Percentiles rank a stretch among this genome's conserved stretches.
phyloP scores from a whole-genome alignment of 2,113 vertebrate species.

The Misgurnus mizolepis region DNA sequence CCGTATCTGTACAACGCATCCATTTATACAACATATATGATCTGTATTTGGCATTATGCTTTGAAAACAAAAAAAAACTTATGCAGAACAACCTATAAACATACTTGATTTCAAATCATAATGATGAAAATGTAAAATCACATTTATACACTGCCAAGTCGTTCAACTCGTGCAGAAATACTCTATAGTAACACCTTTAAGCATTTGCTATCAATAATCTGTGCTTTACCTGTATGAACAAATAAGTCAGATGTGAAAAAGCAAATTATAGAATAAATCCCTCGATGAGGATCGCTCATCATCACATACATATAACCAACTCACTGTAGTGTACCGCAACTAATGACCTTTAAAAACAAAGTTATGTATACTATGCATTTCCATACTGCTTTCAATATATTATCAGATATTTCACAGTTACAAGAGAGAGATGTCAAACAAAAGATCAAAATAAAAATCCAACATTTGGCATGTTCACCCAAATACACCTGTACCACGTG shows the following conservation, averaged over 20 bases:
- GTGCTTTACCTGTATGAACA: neutral
- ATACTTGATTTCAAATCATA: neutral
- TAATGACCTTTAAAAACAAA: neutral
- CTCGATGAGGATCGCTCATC: no score
- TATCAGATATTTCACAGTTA: neutral
- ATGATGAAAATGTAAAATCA: neutral
- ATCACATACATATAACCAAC: neutral
- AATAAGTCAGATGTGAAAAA: neutral
- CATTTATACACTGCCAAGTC: neutral
- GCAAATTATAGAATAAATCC: no score
- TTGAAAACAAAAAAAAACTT: neutral
- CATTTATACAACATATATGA: slow-evolving; percentile 48
- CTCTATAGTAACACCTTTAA: neutral
- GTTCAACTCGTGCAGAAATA: neutral
- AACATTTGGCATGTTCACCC: slow-evolving; percentile 8
- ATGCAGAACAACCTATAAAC: neutral
- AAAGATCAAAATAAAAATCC: neutral
- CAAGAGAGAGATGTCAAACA: neutral
- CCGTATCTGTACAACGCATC: slow-evolving; percentile 56
- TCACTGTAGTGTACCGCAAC: neutral
- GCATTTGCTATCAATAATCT: neutral
- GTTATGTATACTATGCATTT: neutral
- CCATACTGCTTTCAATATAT: neutral
- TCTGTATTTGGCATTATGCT: slow-evolving; percentile 58
- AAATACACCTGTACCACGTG: neutral